Evolutionary conservation across 2,113 vertebrate species (phyloP).

Genomic region (Pterophyllum scalare): DNA sequence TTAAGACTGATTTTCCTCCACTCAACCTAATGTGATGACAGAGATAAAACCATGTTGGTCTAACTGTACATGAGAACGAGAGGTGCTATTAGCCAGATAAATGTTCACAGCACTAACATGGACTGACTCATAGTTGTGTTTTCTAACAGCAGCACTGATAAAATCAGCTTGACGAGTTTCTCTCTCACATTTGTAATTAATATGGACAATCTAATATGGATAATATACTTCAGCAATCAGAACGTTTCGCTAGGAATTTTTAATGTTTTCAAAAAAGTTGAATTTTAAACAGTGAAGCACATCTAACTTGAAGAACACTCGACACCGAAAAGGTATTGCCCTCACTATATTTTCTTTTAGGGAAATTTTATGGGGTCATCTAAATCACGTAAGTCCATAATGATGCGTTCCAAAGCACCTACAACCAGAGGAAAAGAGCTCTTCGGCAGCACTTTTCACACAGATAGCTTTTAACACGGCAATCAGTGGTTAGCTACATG

Average conservation of each 20-base stretch:
- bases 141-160: constrained; percentile 2
- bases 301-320: constrained; percentile 45
- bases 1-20: constrained; percentile 78
- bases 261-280: constrained; percentile 40
- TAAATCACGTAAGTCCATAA: constrained; percentile 62
- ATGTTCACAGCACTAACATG: constrained; percentile 35
- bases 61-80: constrained; percentile 67
- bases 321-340: constrained; percentile 42
- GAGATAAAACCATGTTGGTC: constrained; percentile 67
- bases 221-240: constrained; percentile 15
- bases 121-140: constrained; percentile 8
- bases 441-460: constrained; percentile 69
- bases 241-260: constrained; percentile 19
- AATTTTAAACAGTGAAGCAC: constrained; percentile 37
- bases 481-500: constrained; percentile 64
- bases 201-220: constrained; percentile 4
- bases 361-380: constrained; percentile 50
- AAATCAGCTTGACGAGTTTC: neutral
- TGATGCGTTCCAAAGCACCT: constrained; percentile 42
- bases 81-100: constrained; percentile 37
- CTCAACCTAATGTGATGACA: constrained; percentile 80
- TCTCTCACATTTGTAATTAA: neutral
- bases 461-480: constrained; percentile 66
- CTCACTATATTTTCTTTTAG: constrained; percentile 43
- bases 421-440: constrained; percentile 45